These are phyloP conservation scores for Anser brachyrhynchus DNA, from an alignment of 2,113 vertebrate species.

Conservation along the genomic window DNA sequence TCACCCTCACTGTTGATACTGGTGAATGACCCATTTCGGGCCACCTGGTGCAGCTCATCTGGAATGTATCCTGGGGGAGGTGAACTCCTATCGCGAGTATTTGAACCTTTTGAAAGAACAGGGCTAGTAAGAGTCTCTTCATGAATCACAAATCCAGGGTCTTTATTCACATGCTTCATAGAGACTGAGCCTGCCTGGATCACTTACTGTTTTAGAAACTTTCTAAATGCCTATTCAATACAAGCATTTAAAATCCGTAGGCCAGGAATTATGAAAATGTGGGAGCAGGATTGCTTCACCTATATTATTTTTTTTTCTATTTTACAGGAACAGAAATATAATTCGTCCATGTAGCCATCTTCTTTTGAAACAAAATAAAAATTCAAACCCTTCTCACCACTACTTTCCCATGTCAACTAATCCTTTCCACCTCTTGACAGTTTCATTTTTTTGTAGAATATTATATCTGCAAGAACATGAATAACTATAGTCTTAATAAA, in stretches of 20 bases:
- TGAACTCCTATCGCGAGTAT: constrained; percentile 92
- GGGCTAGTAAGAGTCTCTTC: background rate
- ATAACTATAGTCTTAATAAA: background rate
- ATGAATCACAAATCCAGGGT: background rate
- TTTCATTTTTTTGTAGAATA: background rate
- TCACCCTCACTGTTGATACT: constrained; percentile 99
- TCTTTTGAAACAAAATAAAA: background rate
- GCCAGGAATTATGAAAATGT: background rate
- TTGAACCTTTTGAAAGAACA: constrained; percentile 79
- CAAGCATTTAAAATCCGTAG: background rate
- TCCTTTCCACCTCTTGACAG: background rate
- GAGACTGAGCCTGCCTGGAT: background rate
- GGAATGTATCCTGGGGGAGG: constrained; percentile 99
- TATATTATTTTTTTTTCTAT: too few species aligned
- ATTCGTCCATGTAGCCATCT: background rate
- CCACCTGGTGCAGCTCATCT: constrained; percentile 94
- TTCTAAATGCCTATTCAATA: background rate
- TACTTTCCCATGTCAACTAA: background rate
- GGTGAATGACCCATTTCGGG: constrained; percentile 96
- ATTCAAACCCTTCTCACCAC: background rate
- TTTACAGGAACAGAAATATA: background rate
- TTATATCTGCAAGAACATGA: background rate
- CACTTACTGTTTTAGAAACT: background rate
- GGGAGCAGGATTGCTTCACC: background rate
- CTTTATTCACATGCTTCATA: background rate